Conservation (phyloP, 2,113 vertebrate species). For the Macquaria ambigua region DNA sequence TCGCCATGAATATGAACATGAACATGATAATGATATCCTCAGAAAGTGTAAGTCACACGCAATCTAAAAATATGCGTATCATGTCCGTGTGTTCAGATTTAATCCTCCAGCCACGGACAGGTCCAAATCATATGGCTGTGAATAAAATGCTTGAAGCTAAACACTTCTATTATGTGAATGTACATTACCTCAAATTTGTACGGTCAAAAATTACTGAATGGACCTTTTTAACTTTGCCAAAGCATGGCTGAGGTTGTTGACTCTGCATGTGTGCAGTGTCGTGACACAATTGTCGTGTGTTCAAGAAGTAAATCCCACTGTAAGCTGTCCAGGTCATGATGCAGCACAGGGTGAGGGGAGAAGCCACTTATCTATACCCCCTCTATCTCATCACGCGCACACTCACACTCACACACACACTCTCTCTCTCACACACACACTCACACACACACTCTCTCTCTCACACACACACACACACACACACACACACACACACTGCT, state of each 20-base stretch:
- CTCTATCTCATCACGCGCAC: background rate
- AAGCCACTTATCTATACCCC: slow-evolving; percentile 58
- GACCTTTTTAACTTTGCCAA: slow-evolving; percentile 21
- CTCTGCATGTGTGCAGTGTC: slow-evolving; percentile 66
- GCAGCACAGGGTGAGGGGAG: slow-evolving; percentile 78
- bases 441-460: background rate
- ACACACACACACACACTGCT: slow-evolving; percentile 15
- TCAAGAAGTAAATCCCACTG: slow-evolving; percentile 75
- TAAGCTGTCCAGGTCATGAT: slow-evolving; percentile 67
- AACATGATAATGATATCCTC: background rate
- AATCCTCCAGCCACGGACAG: background rate
- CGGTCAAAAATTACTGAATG: slow-evolving; percentile 8
- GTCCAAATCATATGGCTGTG: background rate
- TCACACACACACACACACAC: slow-evolving; percentile 28
- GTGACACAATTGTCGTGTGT: slow-evolving; percentile 70
- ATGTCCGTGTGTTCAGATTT: background rate
- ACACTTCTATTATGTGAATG: background rate
- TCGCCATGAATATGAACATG: background rate
- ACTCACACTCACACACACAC: no score
- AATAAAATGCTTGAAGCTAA: background rate
- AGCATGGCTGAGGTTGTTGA: slow-evolving; percentile 43
- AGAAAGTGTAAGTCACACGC: background rate
- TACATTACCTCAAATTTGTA: background rate
- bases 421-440: no score
- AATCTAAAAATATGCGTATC: background rate